Conservation (phyloP, 2,888 invertebrate genomes). For the Cinara cedri region DNA sequence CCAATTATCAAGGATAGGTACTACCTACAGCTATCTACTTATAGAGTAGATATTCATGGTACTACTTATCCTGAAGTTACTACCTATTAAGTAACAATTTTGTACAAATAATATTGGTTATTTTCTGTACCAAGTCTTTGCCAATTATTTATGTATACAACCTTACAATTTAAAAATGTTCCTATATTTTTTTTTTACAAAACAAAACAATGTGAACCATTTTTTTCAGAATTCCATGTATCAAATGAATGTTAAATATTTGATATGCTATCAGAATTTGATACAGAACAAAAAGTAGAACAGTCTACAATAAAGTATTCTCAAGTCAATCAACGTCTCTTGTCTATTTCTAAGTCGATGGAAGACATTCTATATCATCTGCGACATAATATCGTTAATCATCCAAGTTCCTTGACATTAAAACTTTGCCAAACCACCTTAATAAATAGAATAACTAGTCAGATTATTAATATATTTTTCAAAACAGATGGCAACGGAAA, state of each 20-base stretch:
- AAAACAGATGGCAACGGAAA: conserved; percentile 53
- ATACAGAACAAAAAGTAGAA: conserved; percentile 45
- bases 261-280: conserved; percentile 53
- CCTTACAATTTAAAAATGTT: background rate
- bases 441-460: conserved; percentile 40
- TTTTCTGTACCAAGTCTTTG: conserved; percentile 43
- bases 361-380: conserved; percentile 42
- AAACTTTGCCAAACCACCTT: conserved; percentile 27
- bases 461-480: conserved; percentile 30
- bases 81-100: no score
- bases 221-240: conserved; percentile 44
- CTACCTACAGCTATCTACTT: conserved; percentile 1
- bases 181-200: background rate
- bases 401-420: conserved; percentile 39
- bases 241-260: conserved; percentile 52
- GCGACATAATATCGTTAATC: conserved; percentile 31
- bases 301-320: conserved; percentile 35
- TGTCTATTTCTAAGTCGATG: conserved; percentile 46
- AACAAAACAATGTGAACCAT: conserved; percentile 48
- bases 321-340: conserved; percentile 40
- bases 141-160: conserved; percentile 48
- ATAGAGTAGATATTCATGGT: no score
- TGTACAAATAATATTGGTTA: conserved; percentile 12
- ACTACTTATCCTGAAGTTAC: background rate
- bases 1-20: background rate